phyloP scores from a whole-genome alignment of 2,888 invertebrate species.

The Callyntrura guangdongensis region DNA sequence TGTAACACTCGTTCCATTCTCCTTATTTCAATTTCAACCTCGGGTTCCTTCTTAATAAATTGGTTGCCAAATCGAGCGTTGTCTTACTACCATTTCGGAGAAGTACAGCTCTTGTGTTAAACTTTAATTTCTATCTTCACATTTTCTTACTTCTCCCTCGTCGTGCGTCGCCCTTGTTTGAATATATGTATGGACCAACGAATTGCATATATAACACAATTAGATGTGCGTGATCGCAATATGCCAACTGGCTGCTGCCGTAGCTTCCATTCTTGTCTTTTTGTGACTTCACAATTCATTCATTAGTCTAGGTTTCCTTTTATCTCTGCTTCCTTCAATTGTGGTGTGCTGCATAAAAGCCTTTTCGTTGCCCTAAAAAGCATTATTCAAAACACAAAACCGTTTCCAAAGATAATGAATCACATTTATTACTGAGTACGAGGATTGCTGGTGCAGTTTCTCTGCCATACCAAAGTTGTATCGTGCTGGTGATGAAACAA shows the following conservation, averaged over 20 bases:
- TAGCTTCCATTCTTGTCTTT: neutral
- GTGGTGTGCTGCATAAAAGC: neutral
- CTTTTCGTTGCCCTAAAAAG: neutral
- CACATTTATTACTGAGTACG: conserved; percentile 16
- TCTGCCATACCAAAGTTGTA: neutral
- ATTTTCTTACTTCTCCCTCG: too few species aligned
- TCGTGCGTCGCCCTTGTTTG: too few species aligned
- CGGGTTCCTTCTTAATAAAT: too few species aligned
- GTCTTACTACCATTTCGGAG: too few species aligned
- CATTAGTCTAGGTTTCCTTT: conserved; percentile 26
- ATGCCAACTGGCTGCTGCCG: neutral
- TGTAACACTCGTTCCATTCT: too few species aligned
- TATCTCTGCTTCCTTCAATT: neutral
- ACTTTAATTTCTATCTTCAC: too few species aligned
- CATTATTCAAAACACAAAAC: conserved; percentile 31
- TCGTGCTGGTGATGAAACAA: neutral
- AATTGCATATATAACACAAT: too few species aligned
- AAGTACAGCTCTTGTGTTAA: too few species aligned
- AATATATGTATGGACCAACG: too few species aligned
- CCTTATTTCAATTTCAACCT: too few species aligned
- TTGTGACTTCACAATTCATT: conserved; percentile 23
- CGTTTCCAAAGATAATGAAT: conserved; percentile 38
- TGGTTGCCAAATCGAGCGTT: too few species aligned
- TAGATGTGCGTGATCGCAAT: too few species aligned
- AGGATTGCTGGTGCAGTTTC: neutral